Conservation (phyloP, 1,140 invertebrate genomes). For the Vollenhovia emeryi region DNA sequence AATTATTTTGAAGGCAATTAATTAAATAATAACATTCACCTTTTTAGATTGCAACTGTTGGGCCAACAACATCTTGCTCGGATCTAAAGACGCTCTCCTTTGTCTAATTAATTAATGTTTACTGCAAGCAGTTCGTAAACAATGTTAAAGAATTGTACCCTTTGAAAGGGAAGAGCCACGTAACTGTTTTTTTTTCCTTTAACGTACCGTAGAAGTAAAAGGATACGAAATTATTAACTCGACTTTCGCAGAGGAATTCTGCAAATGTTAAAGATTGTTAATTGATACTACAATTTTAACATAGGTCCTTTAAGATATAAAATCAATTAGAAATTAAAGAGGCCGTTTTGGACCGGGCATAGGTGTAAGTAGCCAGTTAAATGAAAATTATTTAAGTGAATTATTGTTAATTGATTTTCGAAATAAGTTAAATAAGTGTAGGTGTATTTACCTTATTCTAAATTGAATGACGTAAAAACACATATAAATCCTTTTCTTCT, state of each 20-base stretch:
- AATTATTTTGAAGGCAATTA: not conserved
- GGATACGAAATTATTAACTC: not conserved
- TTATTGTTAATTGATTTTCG: no score
- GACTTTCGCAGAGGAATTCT: not conserved
- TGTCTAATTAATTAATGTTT: slow-evolving; percentile 10
- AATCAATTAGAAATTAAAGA: no score
- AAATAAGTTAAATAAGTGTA: not conserved
- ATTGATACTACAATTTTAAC: no score
- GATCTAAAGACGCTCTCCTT: no score
- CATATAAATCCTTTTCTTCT: not conserved
- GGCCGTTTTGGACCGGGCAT: no score
- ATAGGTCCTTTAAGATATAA: no score
- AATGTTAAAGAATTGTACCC: not conserved
- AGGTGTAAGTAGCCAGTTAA: no score
- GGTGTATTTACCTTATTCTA: not conserved
- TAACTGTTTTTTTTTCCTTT: not conserved
- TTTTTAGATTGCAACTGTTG: no score
- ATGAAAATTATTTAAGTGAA: no score
- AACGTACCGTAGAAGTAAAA: not conserved
- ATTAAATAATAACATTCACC: no score
- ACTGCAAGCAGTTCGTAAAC: not conserved
- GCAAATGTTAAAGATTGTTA: no score
- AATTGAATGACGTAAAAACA: not conserved
- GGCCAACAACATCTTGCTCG: no score
- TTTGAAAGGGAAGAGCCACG: not conserved